Conservation (phyloP, 2,888 invertebrate species). For the Sinopyrophorus schimmeli region DNA sequence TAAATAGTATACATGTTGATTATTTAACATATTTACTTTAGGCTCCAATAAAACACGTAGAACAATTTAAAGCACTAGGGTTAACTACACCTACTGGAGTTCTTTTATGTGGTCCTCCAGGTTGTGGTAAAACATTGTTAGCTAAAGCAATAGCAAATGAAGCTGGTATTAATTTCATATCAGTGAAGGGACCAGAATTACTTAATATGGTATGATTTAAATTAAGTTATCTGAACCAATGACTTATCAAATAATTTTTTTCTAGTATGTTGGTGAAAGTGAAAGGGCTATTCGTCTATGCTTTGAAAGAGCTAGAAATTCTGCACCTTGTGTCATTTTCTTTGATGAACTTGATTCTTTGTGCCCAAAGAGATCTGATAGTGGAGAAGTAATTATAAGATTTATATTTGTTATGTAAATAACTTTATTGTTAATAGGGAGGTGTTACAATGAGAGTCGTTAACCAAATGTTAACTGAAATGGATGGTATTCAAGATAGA, state of each 20-base stretch:
- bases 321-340: constrained; percentile 97
- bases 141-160: constrained; percentile 99
- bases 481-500: constrained; percentile 94
- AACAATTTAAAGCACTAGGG: constrained; percentile 77
- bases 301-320: constrained; percentile 92
- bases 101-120: constrained; percentile 94
- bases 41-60: constrained; percentile 89
- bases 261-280: constrained; percentile 95
- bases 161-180: constrained; percentile 97
- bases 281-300: constrained; percentile 96
- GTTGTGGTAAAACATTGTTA: constrained; percentile 93
- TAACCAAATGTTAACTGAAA: constrained; percentile 96
- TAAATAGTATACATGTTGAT: no score
- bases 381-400: constrained; percentile 60
- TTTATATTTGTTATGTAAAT: neutral
- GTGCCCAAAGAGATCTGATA: constrained; percentile 85
- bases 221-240: neutral
- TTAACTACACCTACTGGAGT: constrained; percentile 85
- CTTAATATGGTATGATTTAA: constrained; percentile 82
- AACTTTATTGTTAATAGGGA: constrained; percentile 52
- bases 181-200: constrained; percentile 97
- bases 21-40: constrained; percentile 49
- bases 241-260: constrained; percentile 2
- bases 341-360: constrained; percentile 98
- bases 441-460: constrained; percentile 85